Evolutionary conservation across 2,797 vertebrate species (phyloP), one percentile per base, ranked within the genome.

Genomic region (Harpagifer antarcticus): DNA sequence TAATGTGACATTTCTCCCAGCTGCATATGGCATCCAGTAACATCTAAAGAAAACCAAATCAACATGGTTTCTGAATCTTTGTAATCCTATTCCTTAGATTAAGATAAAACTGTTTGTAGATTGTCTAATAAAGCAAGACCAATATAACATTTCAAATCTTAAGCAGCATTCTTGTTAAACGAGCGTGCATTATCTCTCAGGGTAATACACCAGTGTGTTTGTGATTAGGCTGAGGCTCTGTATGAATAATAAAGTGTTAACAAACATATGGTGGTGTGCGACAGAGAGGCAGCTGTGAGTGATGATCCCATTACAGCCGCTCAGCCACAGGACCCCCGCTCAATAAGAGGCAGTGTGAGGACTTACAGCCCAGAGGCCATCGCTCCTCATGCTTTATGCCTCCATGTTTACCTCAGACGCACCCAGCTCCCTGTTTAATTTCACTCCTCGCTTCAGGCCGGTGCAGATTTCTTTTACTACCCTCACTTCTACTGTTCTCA

Each of bases 271-370:
- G 11, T 27, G 55, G 54, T 42, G 65, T 19, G 56, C 53, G 60
- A 58, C 43, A 56, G 70, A 20, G 76, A 49, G 73, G 50, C 53
- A 5, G 37, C 47, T 65, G 59, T 86, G 84, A 90, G 20, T 81
- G 85, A 92, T 88, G 78, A 87, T 66, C 61, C 76, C 86, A 86
- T 89, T 86, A 81, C 68, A 50, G 19, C 60, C 50, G 56, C 31
- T 61, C 61, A 83, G 59, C 83, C 71, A 56, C 60, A 23, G 27
- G 50, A 73, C 67, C 63, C 61, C 79, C 58, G 66, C 62, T 86
- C 81, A 88, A 81, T 88, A 87, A 81, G 73, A 55, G 60, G 49
- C 84, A 82, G 85, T 61, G 9, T 66, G 69, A 78, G 81, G 83
- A 84, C 69, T 81, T 77, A 79, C 78, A 72, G 78, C 72, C 72